Base-by-base conservation (phyloP, 2,797 vertebrate genomes). In the Rhincodon typus region DNA sequence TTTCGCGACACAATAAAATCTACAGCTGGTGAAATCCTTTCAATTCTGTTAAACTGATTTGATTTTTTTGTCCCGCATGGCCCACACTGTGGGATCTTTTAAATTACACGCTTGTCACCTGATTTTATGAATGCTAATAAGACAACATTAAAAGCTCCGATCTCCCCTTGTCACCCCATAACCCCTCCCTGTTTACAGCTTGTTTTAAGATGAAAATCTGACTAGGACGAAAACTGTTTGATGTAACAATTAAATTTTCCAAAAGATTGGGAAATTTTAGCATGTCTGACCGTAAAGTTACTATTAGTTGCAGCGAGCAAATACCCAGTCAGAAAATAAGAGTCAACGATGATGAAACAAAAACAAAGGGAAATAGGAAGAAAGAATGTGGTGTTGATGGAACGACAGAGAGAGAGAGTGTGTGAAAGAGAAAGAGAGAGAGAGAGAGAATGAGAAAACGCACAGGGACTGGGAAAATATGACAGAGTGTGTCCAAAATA, bases 1-100 rank as follows among this genome's bases (percentile, higher is more conserved):
- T 77, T 95, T 96, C 72, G 84, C 84, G 13, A 97, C 97, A 98
- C 98, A 98, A 98, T 98, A 98, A 98, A 98, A 98, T 98, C 98
- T 98, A 97, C 97, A 97, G 98, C 98, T 98, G 98, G 98, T 97
- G 98, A 98, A 98, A 97, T 98, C 97, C 98, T 97, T 99, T 98
- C 98, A 98, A 21, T 93, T 93, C 62, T 93, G 90, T 69, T 69
- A 93, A 93, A 93, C 90, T 93, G 90, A 93, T 93, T 66, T 93
- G 90, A 69, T 93, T 93, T 93, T 93, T 93, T 66, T 69, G 34
- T 69, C 90, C 90, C 17, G 90, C 90, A 69, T 13, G 19, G 62
- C n/a, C 66, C n/a, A 42, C 97, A n/a, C 97, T 97, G 97, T 97
- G 98, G 97, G 98, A 98, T 98, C 98, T 98, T 97, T 98, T 97